Evolutionary conservation across 2,113 vertebrate genomes (phyloP), one percentile per base, ranked within the genome.

Genomic region (Isurus oxyrinchus): DNA sequence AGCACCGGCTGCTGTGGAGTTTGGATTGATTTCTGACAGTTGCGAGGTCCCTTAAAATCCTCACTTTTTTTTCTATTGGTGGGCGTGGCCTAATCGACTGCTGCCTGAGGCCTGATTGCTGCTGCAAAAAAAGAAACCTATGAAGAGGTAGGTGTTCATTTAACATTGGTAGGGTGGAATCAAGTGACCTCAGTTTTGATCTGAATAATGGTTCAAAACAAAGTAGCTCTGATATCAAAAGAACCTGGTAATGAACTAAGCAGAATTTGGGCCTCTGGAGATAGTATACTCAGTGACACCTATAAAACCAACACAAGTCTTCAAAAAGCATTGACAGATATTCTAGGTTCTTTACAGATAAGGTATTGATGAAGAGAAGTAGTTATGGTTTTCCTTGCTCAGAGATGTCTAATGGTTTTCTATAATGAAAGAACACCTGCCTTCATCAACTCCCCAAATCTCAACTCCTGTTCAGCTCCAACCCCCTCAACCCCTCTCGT

Each of bases 151-250:
- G 8, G 14, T 63, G 8, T 63, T 63, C 61, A 11, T 63, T 14
- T 63, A 63, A 63, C 14, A 14, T 6, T 14, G 87, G 57, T 95
- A 96, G 96, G 96, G 96, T 76, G 96, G 88, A 96, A 61, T 97
- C 86, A 16, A 94, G 16, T 97, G 97, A 96, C 49, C 2, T 55
- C 63, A 93, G 88, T 61, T 96, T 96, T 96, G 96, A 97, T 97
- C 97, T 44, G 21, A 90, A 97, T 59, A 97, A 96, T 6, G 67
- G 96, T 94, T 44, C 96, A 96, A 61, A 0, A 27, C 55, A 96
- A 97, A 97, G 97, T 97, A 96, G 96, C 53, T 97, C 86, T 97
- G 55, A 96, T 97, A 97, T 97, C 97, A 97, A 97, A 97, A 97
- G 96, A 96, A 7, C 94, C 16, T 0, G 76, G 49, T 5, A 96